phyloP scores from a whole-genome alignment of 2,888 invertebrate species.

The Noctuana brunneofusca region DNA sequence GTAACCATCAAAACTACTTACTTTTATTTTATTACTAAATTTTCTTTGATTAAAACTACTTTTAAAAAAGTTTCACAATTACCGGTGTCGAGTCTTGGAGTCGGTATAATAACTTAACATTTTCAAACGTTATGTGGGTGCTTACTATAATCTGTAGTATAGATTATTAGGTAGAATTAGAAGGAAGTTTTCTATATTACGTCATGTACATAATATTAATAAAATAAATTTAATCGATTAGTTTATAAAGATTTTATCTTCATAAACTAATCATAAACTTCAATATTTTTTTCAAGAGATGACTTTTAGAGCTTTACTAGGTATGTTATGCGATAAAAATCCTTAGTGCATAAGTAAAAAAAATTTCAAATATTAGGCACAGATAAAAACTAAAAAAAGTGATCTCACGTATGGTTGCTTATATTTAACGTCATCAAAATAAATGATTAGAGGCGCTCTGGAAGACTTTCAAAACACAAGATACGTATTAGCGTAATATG shows the following conservation, averaged over 20 bases:
- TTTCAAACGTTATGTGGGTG: constrained; percentile 2
- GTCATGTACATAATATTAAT: too few relatives aligned
- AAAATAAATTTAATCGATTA: too few relatives aligned
- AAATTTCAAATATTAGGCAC: not conserved
- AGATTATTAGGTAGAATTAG: not conserved
- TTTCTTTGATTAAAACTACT: not conserved
- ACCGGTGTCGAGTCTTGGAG: not conserved
- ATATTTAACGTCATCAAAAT: constrained; percentile 19
- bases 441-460: constrained; percentile 6
- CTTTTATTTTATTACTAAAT: not conserved
- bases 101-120: too few relatives aligned
- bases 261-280: too few relatives aligned
- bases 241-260: too few relatives aligned
- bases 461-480: constrained; percentile 27
- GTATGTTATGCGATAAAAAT: too few relatives aligned
- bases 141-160: not conserved
- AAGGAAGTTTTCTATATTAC: not conserved
- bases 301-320: too few relatives aligned
- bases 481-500: constrained; percentile 27
- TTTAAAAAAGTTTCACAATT: not conserved
- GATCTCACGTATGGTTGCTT: not conserved
- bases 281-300: too few relatives aligned
- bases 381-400: not conserved
- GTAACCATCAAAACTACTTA: too few relatives aligned
- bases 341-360: too few relatives aligned